A percentile compares a stretch with the other conserved stretches of the same genome.
phyloP scores from a whole-genome alignment of 2,797 vertebrate species.

The Miichthys miiuy region DNA sequence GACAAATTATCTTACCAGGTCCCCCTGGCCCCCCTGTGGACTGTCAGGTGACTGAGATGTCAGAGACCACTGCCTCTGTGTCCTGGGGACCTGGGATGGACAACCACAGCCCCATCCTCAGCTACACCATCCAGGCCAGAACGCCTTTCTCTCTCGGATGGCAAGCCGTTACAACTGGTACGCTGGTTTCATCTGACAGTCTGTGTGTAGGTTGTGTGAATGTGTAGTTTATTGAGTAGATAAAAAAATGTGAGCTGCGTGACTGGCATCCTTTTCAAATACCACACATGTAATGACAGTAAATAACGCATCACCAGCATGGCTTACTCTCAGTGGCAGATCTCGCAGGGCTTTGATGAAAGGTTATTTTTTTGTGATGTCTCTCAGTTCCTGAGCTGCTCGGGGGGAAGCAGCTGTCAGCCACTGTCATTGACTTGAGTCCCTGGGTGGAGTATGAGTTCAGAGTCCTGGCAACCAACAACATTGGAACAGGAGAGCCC shows the following conservation, averaged over 20 bases:
- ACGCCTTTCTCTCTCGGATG: slow-evolving; percentile 95
- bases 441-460: slow-evolving; percentile 97
- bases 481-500: slow-evolving; percentile 93
- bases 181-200: slow-evolving; percentile 29
- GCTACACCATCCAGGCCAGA: slow-evolving; percentile 91
- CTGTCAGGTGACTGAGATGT: slow-evolving; percentile 91
- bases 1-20: slow-evolving; percentile 78
- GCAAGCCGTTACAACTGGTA: slow-evolving; percentile 94
- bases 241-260: background rate
- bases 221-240: slow-evolving; percentile 18
- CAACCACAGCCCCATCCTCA: slow-evolving; percentile 93
- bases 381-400: slow-evolving; percentile 89
- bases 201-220: slow-evolving; percentile 20
- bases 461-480: slow-evolving; percentile 91
- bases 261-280: slow-evolving; percentile 39
- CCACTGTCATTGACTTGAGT: slow-evolving; percentile 90
- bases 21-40: slow-evolving; percentile 91
- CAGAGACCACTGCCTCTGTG: slow-evolving; percentile 90
- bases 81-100: slow-evolving; percentile 93
- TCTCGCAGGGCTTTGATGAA: slow-evolving; percentile 65
- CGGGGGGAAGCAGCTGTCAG: slow-evolving; percentile 90
- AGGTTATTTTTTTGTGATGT: slow-evolving; percentile 65
- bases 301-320: slow-evolving; percentile 57
- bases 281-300: slow-evolving; percentile 44
- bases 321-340: slow-evolving; percentile 55